Conservation (phyloP, 2,797 vertebrate genomes). For the Anolis apletophallus region DNA sequence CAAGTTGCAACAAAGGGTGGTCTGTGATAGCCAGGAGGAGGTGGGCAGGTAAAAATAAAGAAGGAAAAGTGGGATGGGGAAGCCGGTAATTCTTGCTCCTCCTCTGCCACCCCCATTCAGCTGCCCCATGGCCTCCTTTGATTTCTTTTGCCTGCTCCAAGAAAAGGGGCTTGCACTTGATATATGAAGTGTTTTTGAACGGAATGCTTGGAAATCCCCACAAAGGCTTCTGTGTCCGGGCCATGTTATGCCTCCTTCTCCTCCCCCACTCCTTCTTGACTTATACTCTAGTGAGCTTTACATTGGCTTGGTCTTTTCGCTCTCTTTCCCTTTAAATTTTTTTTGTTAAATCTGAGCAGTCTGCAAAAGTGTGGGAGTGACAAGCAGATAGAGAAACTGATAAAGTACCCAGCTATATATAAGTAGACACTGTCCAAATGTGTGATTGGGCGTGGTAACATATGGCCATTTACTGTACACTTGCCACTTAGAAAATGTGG, state of each 20-base stretch:
- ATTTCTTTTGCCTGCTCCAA: slow-evolving; percentile 16
- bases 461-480: not conserved
- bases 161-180: slow-evolving; percentile 22
- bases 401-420: not conserved
- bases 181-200: slow-evolving; percentile 37
- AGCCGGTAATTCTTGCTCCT: not conserved
- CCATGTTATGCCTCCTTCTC: slow-evolving; percentile 4
- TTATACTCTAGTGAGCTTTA: slow-evolving; percentile 12
- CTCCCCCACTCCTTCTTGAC: slow-evolving; percentile 3
- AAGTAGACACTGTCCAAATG: not conserved
- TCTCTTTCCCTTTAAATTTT: not conserved
- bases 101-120: not conserved
- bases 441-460: not conserved
- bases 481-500: not conserved
- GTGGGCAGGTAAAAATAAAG: slow-evolving; percentile 8
- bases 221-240: slow-evolving; percentile 32
- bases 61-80: not conserved
- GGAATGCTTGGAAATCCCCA: slow-evolving; percentile 30
- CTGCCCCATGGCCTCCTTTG: slow-evolving; percentile 12
- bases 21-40: slow-evolving; percentile 16
- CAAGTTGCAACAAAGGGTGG: slow-evolving; percentile 25
- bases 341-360: not conserved
- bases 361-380: not conserved
- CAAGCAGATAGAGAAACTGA: not conserved
- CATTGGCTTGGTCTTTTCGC: not conserved